Base-by-base conservation (phyloP, 2,797 vertebrate species). In the Pterois miles region DNA sequence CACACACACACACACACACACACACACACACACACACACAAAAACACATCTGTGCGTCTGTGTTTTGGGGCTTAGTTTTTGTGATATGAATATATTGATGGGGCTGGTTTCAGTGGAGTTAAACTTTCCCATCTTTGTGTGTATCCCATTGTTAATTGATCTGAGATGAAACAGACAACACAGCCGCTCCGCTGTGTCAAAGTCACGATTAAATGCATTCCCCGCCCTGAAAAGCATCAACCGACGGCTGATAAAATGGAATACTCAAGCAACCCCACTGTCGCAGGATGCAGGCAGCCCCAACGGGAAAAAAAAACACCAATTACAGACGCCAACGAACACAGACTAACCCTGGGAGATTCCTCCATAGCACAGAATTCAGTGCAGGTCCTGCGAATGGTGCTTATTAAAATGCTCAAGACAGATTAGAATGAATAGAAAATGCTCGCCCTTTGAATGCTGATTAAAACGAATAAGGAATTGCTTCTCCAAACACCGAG, bases 391-490 rank as follows among this genome's bases (percentile, higher is more conserved):
- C 58, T 73, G 16, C 80, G 78, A 89, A 85, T 36, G 67, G 60
- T 52, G 63, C 84, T 87, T 82, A 86, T 89, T 91, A 88, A 89
- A 89, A 86, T 76, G 52, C 60, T 82, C 56, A 43, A 59, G 79
- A 79, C 65, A 76, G 64, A 84, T 84, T 69, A 81, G 77, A 81
- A 81, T 74, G 84, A 90, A 84, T 78, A 48, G 40, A 76, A 53
- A 84, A 81, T 53, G 65, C 40, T 65, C 6, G 70, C 60, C 78
- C 79, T 88, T 89, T 88, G 71, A 86, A 86, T 80, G 77, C 80
- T 89, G 91, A 92, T 91, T 88, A 84, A 86, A 91, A 91, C 74
- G 80, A 89, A 92, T 87, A 73, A 3, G n/a, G 76, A 79, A 86
- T 75, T 36, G 83, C 78, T 52, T 74, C 71, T 74, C 40, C 1